phyloP scores from a whole-genome alignment of 2,797 vertebrate genomes.

The Sebastolobus alascanus region DNA sequence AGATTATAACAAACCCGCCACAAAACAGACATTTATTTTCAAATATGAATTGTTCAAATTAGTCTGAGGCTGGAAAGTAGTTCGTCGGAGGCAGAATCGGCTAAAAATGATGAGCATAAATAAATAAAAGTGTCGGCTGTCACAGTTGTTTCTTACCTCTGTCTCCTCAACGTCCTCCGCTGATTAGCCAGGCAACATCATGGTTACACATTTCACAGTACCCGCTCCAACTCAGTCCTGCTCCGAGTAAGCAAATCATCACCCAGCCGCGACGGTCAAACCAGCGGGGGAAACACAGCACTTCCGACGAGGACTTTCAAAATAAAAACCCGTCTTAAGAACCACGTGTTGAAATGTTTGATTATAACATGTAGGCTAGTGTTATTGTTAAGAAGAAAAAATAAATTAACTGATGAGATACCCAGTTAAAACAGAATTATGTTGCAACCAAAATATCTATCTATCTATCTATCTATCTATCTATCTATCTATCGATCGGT shows the following conservation, averaged over 20 bases:
- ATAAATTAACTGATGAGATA: background rate
- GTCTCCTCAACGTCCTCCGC: constrained; percentile 76
- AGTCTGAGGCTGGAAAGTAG: constrained; percentile 60
- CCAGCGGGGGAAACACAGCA: fast-evolving
- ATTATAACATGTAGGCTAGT: background rate
- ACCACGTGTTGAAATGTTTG: constrained; percentile 27
- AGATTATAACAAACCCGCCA: background rate
- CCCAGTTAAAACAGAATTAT: background rate
- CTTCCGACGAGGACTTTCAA: constrained; percentile 56
- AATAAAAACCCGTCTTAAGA: constrained; percentile 49
- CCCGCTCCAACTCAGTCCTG: constrained; percentile 92
- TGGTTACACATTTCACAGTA: constrained; percentile 91
- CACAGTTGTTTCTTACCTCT: constrained; percentile 77
- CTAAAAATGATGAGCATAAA: background rate
- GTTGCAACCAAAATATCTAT: background rate
- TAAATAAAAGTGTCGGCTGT: constrained; percentile 30
- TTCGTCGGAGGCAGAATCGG: constrained; percentile 32
- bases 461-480: too few relatives aligned
- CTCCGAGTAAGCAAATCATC: constrained; percentile 91
- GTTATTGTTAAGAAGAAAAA: background rate
- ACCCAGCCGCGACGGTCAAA: constrained; percentile 72
- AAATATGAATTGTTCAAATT: constrained; percentile 11
- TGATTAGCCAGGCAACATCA: constrained; percentile 86
- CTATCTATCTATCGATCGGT: too few relatives aligned
- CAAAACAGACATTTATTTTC: constrained; percentile 7